phyloP scores from a whole-genome alignment of 1,140 invertebrate species.

The Caenorhabditis tropicalis region DNA sequence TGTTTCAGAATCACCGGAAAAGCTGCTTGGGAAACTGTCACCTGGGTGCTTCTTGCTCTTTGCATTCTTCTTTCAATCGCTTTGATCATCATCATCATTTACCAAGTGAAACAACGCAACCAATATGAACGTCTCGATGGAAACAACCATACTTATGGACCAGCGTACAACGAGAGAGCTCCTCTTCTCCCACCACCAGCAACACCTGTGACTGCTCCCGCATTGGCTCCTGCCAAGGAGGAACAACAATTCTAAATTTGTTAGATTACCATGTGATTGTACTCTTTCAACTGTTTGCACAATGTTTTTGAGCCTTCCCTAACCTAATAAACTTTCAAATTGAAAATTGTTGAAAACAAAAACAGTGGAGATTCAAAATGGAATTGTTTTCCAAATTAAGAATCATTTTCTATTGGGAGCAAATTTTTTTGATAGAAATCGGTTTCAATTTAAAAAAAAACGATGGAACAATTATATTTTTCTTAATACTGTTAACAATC shows the following conservation, averaged over 20 bases:
- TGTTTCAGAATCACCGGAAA: slow-evolving; percentile 53
- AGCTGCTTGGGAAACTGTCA: slow-evolving; percentile 53
- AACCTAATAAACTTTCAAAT: neutral
- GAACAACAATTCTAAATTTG: slow-evolving; percentile 30
- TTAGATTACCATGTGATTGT: neutral
- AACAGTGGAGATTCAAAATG: too few species aligned
- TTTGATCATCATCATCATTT: slow-evolving; percentile 47
- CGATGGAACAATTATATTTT: too few species aligned
- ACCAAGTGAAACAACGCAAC: slow-evolving; percentile 33
- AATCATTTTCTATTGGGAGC: too few species aligned
- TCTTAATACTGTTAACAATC: too few species aligned
- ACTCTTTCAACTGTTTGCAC: neutral
- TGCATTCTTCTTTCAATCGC: slow-evolving; percentile 52
- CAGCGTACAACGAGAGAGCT: neutral
- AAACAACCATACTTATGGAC: neutral
- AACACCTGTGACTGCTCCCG: neutral
- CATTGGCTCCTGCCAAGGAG: slow-evolving; percentile 1
- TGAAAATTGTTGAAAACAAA: neutral
- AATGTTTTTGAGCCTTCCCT: neutral
- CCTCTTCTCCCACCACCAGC: slow-evolving; percentile 18
- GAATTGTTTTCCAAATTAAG: too few species aligned
- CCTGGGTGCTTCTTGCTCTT: slow-evolving; percentile 54
- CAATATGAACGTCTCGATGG: slow-evolving; percentile 22
- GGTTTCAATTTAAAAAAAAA: too few species aligned
- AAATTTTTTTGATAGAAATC: too few species aligned